Evolutionary conservation across 2,888 invertebrate genomes (phyloP).

Genomic region (Drosophila kokeensis): DNA sequence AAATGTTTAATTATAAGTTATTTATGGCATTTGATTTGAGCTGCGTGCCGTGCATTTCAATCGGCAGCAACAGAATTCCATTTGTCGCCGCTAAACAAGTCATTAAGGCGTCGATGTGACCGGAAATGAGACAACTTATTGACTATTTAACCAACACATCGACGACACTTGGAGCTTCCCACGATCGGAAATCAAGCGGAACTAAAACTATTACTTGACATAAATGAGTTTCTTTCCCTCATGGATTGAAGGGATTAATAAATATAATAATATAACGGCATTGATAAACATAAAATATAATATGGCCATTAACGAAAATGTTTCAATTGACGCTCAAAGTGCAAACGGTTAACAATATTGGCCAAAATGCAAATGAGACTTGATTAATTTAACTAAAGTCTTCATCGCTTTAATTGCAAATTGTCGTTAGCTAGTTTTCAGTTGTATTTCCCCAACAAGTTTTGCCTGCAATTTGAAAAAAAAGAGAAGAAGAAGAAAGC

Average conservation of each 20-base stretch:
- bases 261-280: not conserved
- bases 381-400: not conserved
- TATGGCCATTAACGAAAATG: too few species aligned
- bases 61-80: constrained; percentile 17
- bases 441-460: not conserved
- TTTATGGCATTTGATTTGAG: constrained; percentile 71
- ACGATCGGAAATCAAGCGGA: constrained; percentile 50
- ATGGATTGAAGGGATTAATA: not conserved
- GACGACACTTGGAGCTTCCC: constrained; percentile 29
- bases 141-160: constrained; percentile 14
- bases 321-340: not conserved
- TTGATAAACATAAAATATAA: too few species aligned
- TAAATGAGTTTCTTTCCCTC: not conserved
- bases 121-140: constrained; percentile 44
- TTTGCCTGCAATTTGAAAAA: constrained; percentile 8
- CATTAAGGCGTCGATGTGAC: constrained; percentile 54
- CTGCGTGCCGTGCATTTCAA: constrained; percentile 60
- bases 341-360: constrained; percentile 12
- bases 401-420: constrained; percentile 29
- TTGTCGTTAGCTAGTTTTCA: not conserved
- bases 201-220: constrained; percentile 7
- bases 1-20: constrained; percentile 71
- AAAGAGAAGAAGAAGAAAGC: not conserved
- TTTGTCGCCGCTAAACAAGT: constrained; percentile 48
- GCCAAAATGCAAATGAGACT: constrained; percentile 1